phyloP scores from a whole-genome alignment of 2,797 vertebrate genomes.

The Luscinia megarhynchos region DNA sequence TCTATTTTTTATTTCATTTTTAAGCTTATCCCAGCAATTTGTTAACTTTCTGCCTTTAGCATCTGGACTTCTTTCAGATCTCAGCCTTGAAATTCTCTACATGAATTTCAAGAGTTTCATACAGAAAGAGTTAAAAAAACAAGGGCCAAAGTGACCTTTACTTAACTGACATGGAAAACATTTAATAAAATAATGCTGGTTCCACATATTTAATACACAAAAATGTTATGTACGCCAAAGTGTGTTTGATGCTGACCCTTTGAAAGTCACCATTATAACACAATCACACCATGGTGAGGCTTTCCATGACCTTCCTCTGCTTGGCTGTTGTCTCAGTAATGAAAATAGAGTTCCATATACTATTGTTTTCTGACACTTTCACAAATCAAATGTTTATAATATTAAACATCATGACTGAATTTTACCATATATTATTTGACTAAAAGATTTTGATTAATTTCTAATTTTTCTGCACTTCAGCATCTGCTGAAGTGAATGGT shows the following conservation, averaged over 20 bases:
- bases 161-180: fast-evolving
- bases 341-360: neutral
- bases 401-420: neutral
- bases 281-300: fast-evolving
- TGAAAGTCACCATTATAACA: neutral
- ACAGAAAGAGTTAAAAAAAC: neutral
- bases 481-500: neutral
- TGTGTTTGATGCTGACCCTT: neutral
- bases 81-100: neutral
- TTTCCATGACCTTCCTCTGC: neutral
- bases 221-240: neutral
- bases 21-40: neutral
- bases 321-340: neutral
- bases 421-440: neutral
- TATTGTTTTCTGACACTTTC: neutral
- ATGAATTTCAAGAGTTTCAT: neutral
- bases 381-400: neutral
- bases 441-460: neutral
- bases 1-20: neutral
- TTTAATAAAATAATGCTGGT: neutral
- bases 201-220: neutral
- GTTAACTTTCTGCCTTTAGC: neutral
- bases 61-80: neutral
- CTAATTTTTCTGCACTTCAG: neutral
- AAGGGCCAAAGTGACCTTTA: neutral